phyloP scores from a whole-genome alignment of 2,888 invertebrate species.

The Ectemnius cavifrons region DNA sequence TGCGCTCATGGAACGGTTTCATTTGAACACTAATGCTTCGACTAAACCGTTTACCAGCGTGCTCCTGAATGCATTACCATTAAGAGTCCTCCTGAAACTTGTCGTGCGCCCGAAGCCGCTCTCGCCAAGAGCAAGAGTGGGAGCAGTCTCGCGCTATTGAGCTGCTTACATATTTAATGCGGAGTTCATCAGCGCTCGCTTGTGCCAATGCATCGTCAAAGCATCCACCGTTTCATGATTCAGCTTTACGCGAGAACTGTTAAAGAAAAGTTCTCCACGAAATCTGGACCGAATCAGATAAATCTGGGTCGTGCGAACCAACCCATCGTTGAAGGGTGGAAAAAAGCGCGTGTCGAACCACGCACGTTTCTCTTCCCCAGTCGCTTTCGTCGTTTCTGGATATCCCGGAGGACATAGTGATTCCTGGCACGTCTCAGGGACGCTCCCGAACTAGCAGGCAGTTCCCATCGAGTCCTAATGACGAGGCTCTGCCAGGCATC shows the following conservation, averaged over 20 bases:
- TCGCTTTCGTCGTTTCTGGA: conserved; percentile 33
- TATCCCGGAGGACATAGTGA: conserved; percentile 43
- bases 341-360: too few species aligned
- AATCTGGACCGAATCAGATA: too few species aligned
- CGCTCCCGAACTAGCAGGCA: conserved; percentile 49
- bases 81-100: conserved; percentile 7
- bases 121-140: too few species aligned
- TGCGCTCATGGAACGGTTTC: background rate
- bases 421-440: conserved; percentile 66
- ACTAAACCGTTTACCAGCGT: background rate
- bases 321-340: too few species aligned
- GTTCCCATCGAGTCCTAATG: conserved; percentile 66
- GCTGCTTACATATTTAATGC: background rate
- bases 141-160: background rate
- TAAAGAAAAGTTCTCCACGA: too few species aligned
- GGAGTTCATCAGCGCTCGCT: background rate
- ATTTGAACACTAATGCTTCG: background rate
- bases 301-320: too few species aligned
- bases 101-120: background rate
- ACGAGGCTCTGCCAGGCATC: conserved; percentile 50
- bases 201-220: background rate
- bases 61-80: conserved; percentile 7
- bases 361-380: too few species aligned
- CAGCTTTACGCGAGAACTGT: background rate
- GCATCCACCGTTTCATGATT: background rate